Evolutionary conservation across 2,888 invertebrate species (phyloP).

Genomic region (Pseudococcus viburni): DNA sequence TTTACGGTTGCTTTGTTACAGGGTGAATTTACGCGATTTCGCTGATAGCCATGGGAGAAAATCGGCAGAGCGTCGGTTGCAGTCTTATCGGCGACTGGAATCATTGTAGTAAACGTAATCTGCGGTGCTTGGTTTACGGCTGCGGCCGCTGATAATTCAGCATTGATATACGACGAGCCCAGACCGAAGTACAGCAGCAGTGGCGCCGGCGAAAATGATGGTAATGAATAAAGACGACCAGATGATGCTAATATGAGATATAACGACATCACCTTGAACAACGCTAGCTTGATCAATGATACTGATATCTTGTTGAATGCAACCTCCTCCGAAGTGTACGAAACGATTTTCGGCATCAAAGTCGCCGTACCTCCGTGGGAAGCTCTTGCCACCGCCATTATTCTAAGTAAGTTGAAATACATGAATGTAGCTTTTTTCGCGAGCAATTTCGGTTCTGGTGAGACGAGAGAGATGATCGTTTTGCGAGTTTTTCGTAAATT

Average conservation of each 20-base stretch:
- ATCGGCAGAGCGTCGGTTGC: neutral
- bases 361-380: conserved; percentile 62
- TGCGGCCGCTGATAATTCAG: neutral
- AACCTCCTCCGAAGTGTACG: neutral
- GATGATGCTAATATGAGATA: conserved; percentile 58
- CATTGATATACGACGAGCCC: no score
- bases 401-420: conserved; percentile 27
- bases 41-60: conserved; percentile 7
- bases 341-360: conserved; percentile 39
- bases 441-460: no score
- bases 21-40: conserved; percentile 27
- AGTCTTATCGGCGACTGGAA: conserved; percentile 2
- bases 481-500: no score
- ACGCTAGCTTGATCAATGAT: conserved; percentile 41
- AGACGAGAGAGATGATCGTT: no score
- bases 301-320: neutral
- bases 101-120: conserved; percentile 14
- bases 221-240: conserved; percentile 24
- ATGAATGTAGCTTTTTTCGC: no score
- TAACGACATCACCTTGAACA: neutral
- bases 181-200: neutral
- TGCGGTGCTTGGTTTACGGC: neutral
- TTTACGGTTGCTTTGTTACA: conserved; percentile 43
- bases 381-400: conserved; percentile 42
- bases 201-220: neutral